Base-by-base conservation (phyloP, 2,113 vertebrate genomes). In the Pica pica region DNA sequence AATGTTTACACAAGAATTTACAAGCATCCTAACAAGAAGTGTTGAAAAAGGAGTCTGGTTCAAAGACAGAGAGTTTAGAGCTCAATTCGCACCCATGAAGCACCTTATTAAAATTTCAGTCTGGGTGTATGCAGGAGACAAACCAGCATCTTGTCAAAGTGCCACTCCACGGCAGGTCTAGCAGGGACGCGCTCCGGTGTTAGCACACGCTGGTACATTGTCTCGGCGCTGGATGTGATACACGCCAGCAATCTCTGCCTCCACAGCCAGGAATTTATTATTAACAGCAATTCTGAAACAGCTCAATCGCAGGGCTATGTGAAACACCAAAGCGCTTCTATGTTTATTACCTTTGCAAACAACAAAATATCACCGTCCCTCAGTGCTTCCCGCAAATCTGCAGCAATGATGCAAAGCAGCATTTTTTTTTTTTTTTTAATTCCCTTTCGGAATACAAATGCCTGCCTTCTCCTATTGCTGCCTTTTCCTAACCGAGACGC, bases 381-480 rank as follows among this genome's bases (percentile, higher is more conserved):
- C 50, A 56, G 78, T 82, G 96, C 95, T 94, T 86, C 93, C 95
- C 90, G 95, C 92, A 95, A 97, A 94, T 71, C 95, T 95, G 97
- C 98, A 89, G 94, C 95, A 93, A 71, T 85, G 95, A 98, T 94
- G 97, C 95, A 97, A 96, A 97, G 94, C 92, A 95, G 95, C 96
- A 20, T 16, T 22, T n/a, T 63, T 63, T 76, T 70, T 22, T 33
- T 61, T 70, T 95, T 96, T 60, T 91, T 47, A 93, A 97, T 94
- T 96, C 95, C 89, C 96, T 95, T 96, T 97, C 50, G 44, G 97
- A 97, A 98, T 98, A 96, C 95, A 95, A 97, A 98, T 97, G 95
- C 97, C 94, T 89, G 89, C 90, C 93, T 92, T 50, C 94, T 82
- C 88, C 87, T 73, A 79, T 74, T 83, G 73, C 91, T 91, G 95